Conservation (phyloP, 2,113 vertebrate species). For the Callopanchax toddi region DNA sequence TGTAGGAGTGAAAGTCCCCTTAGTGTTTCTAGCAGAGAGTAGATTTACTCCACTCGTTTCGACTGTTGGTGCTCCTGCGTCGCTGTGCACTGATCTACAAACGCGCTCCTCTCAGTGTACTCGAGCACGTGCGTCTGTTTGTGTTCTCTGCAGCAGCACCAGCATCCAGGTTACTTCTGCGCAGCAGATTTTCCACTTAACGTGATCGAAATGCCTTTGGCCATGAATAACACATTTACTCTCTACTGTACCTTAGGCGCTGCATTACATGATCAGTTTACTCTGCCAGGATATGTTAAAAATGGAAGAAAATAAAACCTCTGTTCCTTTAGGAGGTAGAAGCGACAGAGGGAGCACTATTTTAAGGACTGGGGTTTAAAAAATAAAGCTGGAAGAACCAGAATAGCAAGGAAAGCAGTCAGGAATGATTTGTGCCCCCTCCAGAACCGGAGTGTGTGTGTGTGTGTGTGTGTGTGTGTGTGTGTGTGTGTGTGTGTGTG, state of each 20-base stretch:
- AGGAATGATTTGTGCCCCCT: constrained; percentile 64
- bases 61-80: constrained; percentile 23
- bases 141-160: constrained; percentile 58
- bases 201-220: constrained; percentile 68
- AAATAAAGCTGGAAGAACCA: constrained; percentile 30
- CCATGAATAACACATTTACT: constrained; percentile 68
- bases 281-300: constrained; percentile 48
- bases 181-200: constrained; percentile 66
- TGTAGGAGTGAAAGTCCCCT: too few species aligned
- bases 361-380: constrained; percentile 37
- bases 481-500: constrained; percentile 43
- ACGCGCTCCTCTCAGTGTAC: constrained; percentile 1
- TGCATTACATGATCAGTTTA: constrained; percentile 60
- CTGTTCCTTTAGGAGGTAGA: constrained; percentile 32
- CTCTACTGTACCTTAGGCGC: constrained; percentile 59
- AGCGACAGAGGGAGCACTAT: constrained; percentile 24
- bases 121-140: constrained; percentile 12
- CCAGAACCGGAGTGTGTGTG: constrained; percentile 32
- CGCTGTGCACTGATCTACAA: constrained; percentile 33
- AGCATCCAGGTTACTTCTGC: constrained; percentile 60
- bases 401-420: constrained; percentile 49
- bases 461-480: constrained; percentile 19
- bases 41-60: constrained; percentile 49
- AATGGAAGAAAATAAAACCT: constrained; percentile 18
- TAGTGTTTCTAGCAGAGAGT: constrained; percentile 39